Conservation (phyloP, 37 sponge, comb jelly and placozoan species). For the Tethya wilhelma region DNA sequence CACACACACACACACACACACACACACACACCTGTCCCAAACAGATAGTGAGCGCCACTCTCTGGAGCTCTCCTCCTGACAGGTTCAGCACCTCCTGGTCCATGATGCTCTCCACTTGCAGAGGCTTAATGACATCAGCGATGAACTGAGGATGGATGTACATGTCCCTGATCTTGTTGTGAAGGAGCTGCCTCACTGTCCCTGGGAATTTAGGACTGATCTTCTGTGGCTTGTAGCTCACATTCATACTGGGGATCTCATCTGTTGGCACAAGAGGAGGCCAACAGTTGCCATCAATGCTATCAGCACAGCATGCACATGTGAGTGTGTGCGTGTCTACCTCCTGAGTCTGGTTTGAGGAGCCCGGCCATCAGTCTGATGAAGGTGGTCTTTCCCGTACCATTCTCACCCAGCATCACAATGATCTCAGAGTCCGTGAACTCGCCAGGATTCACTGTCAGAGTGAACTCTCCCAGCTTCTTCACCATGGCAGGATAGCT, state of each 20-base stretch:
- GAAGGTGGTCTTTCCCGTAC: conserved; percentile 99
- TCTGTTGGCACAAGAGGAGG: no score
- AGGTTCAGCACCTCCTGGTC: conserved; percentile 95
- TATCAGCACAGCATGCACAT: no score
- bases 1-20: not conserved
- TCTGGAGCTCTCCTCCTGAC: conserved; percentile 98
- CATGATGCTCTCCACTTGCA: conserved; percentile 79
- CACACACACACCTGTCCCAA: conserved; percentile 83
- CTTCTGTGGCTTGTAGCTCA: conserved; percentile 99
- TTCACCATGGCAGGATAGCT: conserved; percentile 91
- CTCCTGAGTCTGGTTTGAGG: conserved; percentile 87
- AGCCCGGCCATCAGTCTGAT: conserved; percentile 96
- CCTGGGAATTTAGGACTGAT: conserved; percentile 98
- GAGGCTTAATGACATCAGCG: conserved; percentile 97
- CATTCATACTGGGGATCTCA: conserved; percentile 88
- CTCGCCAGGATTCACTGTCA: conserved; percentile 77
- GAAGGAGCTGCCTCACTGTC: conserved; percentile 92
- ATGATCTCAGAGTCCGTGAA: conserved; percentile 99
- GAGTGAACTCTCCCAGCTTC: conserved; percentile 68
- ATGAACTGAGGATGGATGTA: conserved; percentile 99
- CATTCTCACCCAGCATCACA: conserved; percentile 99
- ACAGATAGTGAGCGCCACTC: conserved; percentile 91
- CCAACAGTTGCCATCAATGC: no score
- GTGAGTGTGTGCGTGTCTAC: no score
- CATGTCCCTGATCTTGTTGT: conserved; percentile 94